Evolutionary conservation across 2,888 invertebrate species (phyloP), one percentile per base, ranked within the genome.

Genomic region (Coremacera marginata): DNA sequence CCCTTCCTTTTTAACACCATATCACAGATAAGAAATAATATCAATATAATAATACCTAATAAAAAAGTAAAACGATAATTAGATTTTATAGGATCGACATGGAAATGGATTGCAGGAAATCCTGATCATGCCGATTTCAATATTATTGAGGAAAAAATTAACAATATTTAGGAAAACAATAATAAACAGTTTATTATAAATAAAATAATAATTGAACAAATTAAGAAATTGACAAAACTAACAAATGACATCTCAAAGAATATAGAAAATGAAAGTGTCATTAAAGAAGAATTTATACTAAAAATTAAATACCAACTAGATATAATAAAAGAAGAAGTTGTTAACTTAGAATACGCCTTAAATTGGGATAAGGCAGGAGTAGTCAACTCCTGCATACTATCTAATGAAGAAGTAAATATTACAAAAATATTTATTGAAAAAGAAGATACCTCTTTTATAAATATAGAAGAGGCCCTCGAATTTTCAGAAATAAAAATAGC

Each of bases 181-280:
- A 80, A 79, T 63, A 75, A 60, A 11, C 77, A 79, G 68, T 67
- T 76, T 14, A 71, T 79, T 55, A 80, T 79, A 4, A 78, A 80
- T 55, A 11, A 71, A 76, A 16, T 75, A 31, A 65, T 73, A 51
- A 72, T 55, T 51, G 49, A 78, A 14, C 77, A 37, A 75, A 49
- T 73, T 22, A 55, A 22, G 1, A 25, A 44, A 55, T 9, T 67
- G 1, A 44, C 57, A 19, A n/a, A 27, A 31, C 5, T 67, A 22
- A 55, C 63, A 19, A 75, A 55, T 37, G 55, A 65, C 7, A 52
- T 65, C 34, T 49, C 5, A 2, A 67, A 74, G 34, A 16, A 22
- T 11, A 57, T 27, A 31, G 27, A 19, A 63, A 49, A n/a, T 5
- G 55, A 55, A 55, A 8, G 16, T n/a, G 16, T 5, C 5, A 55